phyloP scores from a whole-genome alignment of 1,140 invertebrate genomes.

The Tetraneura akinire region DNA sequence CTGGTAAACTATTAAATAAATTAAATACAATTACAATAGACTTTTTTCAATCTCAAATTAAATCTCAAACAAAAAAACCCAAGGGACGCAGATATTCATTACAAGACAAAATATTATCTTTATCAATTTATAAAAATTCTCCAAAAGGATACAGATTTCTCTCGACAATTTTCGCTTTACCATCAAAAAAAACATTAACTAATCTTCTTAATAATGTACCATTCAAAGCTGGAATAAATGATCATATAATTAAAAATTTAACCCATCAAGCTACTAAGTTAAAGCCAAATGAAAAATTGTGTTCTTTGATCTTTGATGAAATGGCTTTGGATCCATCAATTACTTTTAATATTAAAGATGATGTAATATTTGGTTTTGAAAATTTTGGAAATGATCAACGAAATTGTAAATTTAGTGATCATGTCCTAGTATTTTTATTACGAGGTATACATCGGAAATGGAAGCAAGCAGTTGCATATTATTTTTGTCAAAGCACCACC shows the following conservation, averaged over 20 bases:
- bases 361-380: background rate
- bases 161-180: too few relatives aligned
- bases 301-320: background rate
- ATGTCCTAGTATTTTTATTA: too few relatives aligned
- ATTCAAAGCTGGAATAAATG: background rate
- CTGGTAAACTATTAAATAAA: too few relatives aligned
- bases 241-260: slow-evolving; percentile 1
- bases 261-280: background rate
- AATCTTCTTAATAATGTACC: background rate
- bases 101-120: too few relatives aligned
- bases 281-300: background rate
- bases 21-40: too few relatives aligned
- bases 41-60: too few relatives aligned
- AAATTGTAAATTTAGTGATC: background rate
- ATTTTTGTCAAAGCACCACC: background rate
- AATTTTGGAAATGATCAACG: background rate
- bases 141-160: too few relatives aligned
- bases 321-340: background rate
- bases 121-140: too few relatives aligned
- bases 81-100: too few relatives aligned
- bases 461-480: background rate
- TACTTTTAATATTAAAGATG: background rate
- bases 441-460: background rate
- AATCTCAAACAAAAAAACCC: too few relatives aligned
- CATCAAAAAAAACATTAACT: background rate